Conservation (phyloP, 1,140 invertebrate genomes). For the Penaeus vannamei region DNA sequence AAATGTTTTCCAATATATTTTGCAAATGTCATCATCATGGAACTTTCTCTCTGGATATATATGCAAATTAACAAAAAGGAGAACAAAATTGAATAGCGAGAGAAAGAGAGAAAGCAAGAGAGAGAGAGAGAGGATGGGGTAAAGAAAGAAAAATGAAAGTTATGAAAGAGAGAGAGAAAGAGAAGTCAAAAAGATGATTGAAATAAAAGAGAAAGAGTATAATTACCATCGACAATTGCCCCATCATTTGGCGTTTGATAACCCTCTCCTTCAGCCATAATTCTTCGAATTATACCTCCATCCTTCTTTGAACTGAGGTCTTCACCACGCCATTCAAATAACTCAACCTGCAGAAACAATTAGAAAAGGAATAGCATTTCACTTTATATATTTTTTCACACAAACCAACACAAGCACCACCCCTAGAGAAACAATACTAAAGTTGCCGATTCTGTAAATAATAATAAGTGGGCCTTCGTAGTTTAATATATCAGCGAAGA, state of each 20-base stretch:
- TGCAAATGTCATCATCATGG: neutral
- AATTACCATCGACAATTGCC: conserved; percentile 81
- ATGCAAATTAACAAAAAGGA: too few species aligned
- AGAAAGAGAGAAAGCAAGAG: too few species aligned
- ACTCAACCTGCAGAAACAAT: conserved; percentile 74
- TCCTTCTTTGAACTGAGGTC: conserved; percentile 89
- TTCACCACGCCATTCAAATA: conserved; percentile 87
- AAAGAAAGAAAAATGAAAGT: conserved; percentile 28
- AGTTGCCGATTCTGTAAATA: too few species aligned
- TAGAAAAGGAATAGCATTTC: conserved; percentile 4
- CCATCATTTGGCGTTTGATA: conserved; percentile 84
- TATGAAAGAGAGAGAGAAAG: conserved; percentile 29
- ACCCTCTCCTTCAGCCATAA: conserved; percentile 80
- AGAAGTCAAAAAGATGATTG: neutral
- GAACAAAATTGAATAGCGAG: too few species aligned
- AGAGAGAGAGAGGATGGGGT: too few species aligned
- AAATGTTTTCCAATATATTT: neutral
- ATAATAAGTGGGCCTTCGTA: too few species aligned
- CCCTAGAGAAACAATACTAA: too few species aligned
- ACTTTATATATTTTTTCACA: conserved; percentile 5
- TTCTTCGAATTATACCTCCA: conserved; percentile 84
- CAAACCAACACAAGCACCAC: neutral
- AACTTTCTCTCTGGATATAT: too few species aligned
- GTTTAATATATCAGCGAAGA: too few species aligned
- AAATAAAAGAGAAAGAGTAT: neutral